These are phyloP conservation scores for Hippopotamyrus pictus DNA, from an alignment of 2,797 vertebrate species.

Conservation along the genomic window DNA sequence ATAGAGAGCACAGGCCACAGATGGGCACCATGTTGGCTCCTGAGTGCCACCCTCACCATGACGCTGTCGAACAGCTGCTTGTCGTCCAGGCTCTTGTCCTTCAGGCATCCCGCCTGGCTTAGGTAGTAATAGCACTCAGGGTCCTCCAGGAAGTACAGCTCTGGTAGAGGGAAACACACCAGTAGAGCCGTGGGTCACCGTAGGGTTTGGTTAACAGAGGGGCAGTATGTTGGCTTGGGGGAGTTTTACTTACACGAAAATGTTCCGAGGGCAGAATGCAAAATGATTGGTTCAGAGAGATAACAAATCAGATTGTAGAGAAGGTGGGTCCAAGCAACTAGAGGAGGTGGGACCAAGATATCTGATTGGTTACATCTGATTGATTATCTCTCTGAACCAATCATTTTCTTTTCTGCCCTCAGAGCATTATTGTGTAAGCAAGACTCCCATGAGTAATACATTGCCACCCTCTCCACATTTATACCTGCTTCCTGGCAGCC, in stretches of 20 bases:
- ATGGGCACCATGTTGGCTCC: neutral
- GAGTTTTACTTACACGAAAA: neutral
- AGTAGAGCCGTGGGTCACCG: neutral
- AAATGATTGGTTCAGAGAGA: neutral
- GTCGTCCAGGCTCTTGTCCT: constrained; percentile 73
- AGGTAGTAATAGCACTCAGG: constrained; percentile 74
- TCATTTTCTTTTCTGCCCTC: neutral
- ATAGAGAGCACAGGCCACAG: neutral
- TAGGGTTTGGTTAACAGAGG: neutral
- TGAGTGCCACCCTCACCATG: constrained; percentile 61
- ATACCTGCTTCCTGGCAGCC: neutral
- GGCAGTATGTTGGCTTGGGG: neutral
- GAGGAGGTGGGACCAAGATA: neutral
- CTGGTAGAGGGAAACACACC: constrained; percentile 38
- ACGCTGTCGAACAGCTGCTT: constrained; percentile 74
- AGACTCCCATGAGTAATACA: neutral
- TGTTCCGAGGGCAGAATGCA: neutral
- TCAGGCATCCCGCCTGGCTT: constrained; percentile 75
- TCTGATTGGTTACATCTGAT: too few relatives aligned
- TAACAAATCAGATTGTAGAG: neutral
- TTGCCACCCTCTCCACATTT: neutral
- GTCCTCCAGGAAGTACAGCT: constrained; percentile 68
- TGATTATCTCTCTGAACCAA: neutral
- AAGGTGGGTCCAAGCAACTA: too few relatives aligned
- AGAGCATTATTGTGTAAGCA: neutral